Percentiles rank a stretch among this genome's conserved stretches.
Conservation (phyloP, 2,797 vertebrate genomes). For the Peromyscus attwateri region DNA sequence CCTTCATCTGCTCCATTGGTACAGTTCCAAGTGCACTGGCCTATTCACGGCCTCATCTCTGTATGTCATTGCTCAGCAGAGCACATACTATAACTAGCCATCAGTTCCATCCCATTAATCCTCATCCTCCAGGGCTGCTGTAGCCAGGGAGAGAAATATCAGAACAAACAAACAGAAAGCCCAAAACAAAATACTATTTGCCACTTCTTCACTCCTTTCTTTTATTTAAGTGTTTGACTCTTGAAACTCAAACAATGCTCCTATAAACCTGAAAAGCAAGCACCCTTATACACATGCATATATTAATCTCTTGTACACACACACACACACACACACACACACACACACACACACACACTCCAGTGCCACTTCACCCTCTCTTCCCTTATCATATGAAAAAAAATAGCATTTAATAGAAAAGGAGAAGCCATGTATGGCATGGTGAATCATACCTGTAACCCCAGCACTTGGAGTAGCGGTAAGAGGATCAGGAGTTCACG, state of each 20-base stretch:
- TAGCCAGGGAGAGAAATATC: background rate
- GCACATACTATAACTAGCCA: background rate
- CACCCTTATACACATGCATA: background rate
- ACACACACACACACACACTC: background rate
- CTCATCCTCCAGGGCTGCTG: background rate
- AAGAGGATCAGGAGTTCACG: background rate
- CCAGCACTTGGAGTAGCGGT: background rate
- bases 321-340: background rate
- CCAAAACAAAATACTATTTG: background rate
- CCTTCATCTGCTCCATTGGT: background rate
- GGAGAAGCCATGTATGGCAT: background rate
- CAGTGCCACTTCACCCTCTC: background rate
- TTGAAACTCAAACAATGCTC: background rate
- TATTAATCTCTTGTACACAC: background rate
- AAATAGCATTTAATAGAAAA: background rate
- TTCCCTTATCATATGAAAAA: conserved; percentile 3
- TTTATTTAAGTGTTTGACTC: background rate
- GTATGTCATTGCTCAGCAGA: background rate
- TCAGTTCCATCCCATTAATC: background rate
- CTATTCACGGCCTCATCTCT: background rate
- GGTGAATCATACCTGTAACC: background rate
- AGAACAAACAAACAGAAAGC: background rate
- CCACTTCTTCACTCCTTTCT: background rate
- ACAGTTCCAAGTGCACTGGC: background rate
- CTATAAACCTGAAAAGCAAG: conserved; percentile 3